Base-by-base conservation (phyloP, 2,113 vertebrate species). In the Lagenorhynchus albirostris region DNA sequence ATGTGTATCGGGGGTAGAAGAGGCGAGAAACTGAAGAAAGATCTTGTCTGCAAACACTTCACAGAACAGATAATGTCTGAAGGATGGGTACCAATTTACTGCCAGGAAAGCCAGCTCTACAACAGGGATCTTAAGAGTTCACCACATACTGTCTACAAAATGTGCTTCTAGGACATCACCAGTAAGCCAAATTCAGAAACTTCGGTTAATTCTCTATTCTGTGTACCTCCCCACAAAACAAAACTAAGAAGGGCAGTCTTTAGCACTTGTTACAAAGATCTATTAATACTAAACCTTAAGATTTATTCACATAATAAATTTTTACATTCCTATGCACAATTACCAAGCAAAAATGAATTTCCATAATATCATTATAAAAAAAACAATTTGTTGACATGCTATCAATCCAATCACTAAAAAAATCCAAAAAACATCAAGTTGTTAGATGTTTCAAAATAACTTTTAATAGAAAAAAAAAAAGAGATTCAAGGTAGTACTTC, bases 391-490 rank as follows among this genome's bases (percentile, higher is more conserved):
- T 63, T 83, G 53, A 94, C 38, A 58, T 84, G 11, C 18, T 50
- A 89, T 50, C 41, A 94, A 77, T 71, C 29, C 44, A 92, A 36
- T 84, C 70, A 53, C 21, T 29, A 36, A 36, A 83, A 80, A 79
- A 85, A 44, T 6, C 53, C 15, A 10, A n/a, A 82, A 68, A 68
- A 70, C n/a, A 89, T 53, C 29, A 71, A 89, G n/a, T 88, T 93
- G 55, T 55, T 67, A 80, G 25, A 44, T 68, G 12, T 97, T 80
- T 93, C 38, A 81, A 95, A 97, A 67, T 76, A 89, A 62, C 15
- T 89, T 53, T 67, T 12, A 81, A 50, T 2, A 74, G 17, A n/a
- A 63, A 85, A 89, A 91, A 77, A 26, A n/a, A 13, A 3, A 63
- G 13, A 71, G 50, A 81, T 38, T 90, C 15, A 58, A 80, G 25